Base-by-base conservation (phyloP, 2,888 invertebrate genomes). In the Corbicula japonica region DNA sequence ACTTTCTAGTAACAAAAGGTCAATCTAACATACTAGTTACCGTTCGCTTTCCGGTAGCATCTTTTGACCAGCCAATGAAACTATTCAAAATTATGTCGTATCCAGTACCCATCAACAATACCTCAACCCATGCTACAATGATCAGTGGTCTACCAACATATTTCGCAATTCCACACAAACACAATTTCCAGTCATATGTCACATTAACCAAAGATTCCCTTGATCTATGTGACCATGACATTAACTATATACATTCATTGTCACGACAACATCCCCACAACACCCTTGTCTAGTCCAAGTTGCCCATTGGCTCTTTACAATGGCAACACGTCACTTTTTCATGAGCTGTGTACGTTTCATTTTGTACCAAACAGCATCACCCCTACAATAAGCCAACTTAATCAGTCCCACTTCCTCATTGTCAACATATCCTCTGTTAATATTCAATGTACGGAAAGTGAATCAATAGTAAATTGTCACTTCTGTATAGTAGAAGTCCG, bases 71-170 rank as follows among this genome's bases (percentile, higher is more conserved):
- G 46, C 62, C 62, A 46, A 30, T 38, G 6, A 44, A 62, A 15
- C 46, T 62, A 46, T 62, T 46, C 46, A 23, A 62, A 46, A 44
- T 62, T 15, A 46, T 62, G 1, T 15, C 30, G n/a, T 62, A 62
- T n/a, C 62, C 62, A 15, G 46, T 62, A 23, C 62, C 62, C 5
- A 3, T 62, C 1, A 62, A 46, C n/a, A 44, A 26, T 12, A 28
- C 8, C 15, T 46, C 62, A 23, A 46, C 1, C 3, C 62, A 62
- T 62, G 41, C 44, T 15, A 62, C 62, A 28, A 46, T 46, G 18
- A 46, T 46, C 6, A 26, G 1, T n/a, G 21, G 30, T 46, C n/a
- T 62, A 46, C 46, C 62, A 1, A n/a, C 15, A 44, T 62, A 62
- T 44, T 28, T 62, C 30, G 62, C 62, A 3, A 10, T 46, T 12